Base-by-base conservation (phyloP, 1,140 invertebrate genomes). In the Rhagoletis zephyria region DNA sequence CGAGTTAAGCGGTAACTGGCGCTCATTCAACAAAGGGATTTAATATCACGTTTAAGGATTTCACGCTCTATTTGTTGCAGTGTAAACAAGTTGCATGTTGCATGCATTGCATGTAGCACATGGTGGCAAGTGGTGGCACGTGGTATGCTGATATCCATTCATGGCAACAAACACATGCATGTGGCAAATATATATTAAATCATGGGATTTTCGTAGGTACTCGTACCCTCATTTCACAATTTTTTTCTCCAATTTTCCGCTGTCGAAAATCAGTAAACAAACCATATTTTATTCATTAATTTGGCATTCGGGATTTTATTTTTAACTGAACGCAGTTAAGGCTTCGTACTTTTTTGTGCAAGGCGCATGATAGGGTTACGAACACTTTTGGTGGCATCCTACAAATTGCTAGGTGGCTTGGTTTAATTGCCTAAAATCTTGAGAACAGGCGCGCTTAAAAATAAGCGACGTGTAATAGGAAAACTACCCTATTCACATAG, bases 11-110 rank as follows among this genome's bases (percentile, higher is more conserved):
- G 40, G 42, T 74, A 74, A 74, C 1, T 74, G 42, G 14, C 67
- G 67, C 42, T 74, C 67, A 74, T 12, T 81, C 48, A 81, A 81
- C 51, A 81, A 56, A n/a, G 67, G 74, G 48, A 81, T 81, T 81
- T 56, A 81, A 56, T 56, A 10, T n/a, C 61, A 81, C n/a, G 48
- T 56, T 81, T 81, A 81, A 81, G 48, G 74, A 81, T 81, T 81
- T 81, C 48, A 56, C 48, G 74, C 74, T 81, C 74, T 81, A 81
- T 81, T 81, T 81, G 74, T 19, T 56, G 74, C 48, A 56, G 51
- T 81, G 74, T 74, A 74, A 74, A 74, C 70, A 74, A 51, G 70
- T 74, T 51, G 70, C 70, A 51, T 74, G 67, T 48, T 16, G 6
- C 67, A 74, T 51, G 42, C 42, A 45, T 14, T 74, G 70, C 45